Percentiles rank a stretch among this genome's conserved stretches.
Conservation (phyloP, 2,113 vertebrate genomes). For the Sarotherodon lohbergeri region DNA sequence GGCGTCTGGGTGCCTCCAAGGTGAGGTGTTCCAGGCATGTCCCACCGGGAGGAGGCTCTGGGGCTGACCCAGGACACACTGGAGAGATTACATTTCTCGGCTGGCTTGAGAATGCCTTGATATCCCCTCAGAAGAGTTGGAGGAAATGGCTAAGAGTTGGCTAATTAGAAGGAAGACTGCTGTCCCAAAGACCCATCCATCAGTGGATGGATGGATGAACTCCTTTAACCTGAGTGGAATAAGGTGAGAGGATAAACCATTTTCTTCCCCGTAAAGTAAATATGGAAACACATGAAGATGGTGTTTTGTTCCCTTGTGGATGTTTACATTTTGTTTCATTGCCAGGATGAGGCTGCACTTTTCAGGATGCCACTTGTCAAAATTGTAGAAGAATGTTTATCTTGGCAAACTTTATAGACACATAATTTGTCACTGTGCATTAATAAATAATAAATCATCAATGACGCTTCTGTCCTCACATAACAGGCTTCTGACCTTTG, state of each 20-base stretch:
- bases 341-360: not conserved
- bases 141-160: not conserved
- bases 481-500: slow-evolving; percentile 18
- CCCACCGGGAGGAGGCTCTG: not conserved
- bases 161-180: not conserved
- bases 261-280: not conserved
- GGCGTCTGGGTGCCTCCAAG: not conserved
- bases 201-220: not conserved
- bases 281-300: not conserved
- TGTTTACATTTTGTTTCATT: accelerated
- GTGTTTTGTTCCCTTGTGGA: accelerated
- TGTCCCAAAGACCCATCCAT: not conserved
- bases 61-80: not conserved
- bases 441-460: slow-evolving; percentile 16
- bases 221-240: not conserved
- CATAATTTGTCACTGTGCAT: slow-evolving; percentile 9
- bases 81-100: accelerated
- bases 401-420: not conserved
- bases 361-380: not conserved
- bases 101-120: not conserved
- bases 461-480: not conserved
- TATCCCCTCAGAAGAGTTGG: not conserved
- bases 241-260: not conserved
- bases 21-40: not conserved
- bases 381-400: not conserved